Percentiles rank a stretch among this genome's conserved stretches.
Evolutionary conservation across 2,113 vertebrate species (phyloP).

Genomic region (Mohoua ochrocephala): DNA sequence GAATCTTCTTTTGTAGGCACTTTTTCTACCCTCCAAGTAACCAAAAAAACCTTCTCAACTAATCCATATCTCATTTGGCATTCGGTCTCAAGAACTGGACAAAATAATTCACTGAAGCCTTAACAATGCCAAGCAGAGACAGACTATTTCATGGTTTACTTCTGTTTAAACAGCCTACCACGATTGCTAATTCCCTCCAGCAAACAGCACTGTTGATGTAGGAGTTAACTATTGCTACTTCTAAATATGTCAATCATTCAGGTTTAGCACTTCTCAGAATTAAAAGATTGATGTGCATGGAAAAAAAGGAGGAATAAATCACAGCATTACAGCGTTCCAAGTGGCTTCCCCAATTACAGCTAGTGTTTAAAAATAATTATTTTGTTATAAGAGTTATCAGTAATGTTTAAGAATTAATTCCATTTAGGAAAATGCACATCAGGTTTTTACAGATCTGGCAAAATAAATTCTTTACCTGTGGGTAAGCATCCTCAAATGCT

Average conservation of each 20-base stretch:
- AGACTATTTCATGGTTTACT: background rate
- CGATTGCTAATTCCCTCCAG: background rate
- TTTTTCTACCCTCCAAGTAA: background rate
- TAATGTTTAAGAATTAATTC: background rate
- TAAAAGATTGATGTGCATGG: background rate
- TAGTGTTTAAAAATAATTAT: background rate
- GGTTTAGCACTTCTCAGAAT: background rate
- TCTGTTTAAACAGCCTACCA: background rate
- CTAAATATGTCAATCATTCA: background rate
- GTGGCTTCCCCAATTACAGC: background rate
- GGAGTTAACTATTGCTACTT: background rate
- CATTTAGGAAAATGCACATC: background rate
- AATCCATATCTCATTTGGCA: background rate
- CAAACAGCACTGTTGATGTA: background rate
- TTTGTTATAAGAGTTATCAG: background rate
- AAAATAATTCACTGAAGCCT: background rate
- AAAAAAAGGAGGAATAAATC: background rate
- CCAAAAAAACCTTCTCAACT: background rate
- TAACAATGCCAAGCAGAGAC: background rate
- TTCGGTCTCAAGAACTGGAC: background rate
- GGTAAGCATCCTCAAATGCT: constrained; percentile 93
- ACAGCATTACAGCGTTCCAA: background rate
- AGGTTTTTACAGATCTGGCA: background rate
- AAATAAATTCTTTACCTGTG: constrained; percentile 76
- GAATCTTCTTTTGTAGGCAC: background rate